These are phyloP conservation scores for Larimichthys polyactis DNA, from an alignment of 2,113 vertebrate genomes.

Conservation along the genomic window DNA sequence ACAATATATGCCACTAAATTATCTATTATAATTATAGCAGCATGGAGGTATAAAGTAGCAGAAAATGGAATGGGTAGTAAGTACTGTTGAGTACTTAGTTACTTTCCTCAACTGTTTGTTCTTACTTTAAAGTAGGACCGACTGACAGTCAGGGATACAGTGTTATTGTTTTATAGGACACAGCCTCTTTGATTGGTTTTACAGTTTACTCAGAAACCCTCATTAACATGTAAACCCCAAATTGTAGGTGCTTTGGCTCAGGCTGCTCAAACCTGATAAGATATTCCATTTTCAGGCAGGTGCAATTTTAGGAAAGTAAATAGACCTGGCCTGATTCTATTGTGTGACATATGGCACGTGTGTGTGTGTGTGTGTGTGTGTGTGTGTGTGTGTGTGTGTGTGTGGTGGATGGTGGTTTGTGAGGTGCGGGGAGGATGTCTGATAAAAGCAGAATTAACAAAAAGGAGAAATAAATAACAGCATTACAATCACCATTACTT, in stretches of 20 bases:
- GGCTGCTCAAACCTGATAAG: slow-evolving; percentile 67
- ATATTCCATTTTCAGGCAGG: slow-evolving; percentile 59
- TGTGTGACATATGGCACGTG: not conserved
- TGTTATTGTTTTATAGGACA: not conserved
- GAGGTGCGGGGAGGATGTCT: slow-evolving; percentile 20
- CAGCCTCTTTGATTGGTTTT: slow-evolving; percentile 23
- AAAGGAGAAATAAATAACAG: not conserved
- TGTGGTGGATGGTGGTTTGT: not conserved
- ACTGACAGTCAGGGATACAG: not conserved
- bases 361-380: too few species aligned
- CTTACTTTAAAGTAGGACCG: slow-evolving; percentile 12
- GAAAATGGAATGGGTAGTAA: too few species aligned
- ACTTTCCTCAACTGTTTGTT: too few species aligned
- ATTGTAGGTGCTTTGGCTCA: slow-evolving; percentile 33
- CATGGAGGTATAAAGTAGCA: too few species aligned
- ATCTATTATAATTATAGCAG: too few species aligned
- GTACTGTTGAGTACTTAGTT: too few species aligned
- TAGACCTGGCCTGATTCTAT: slow-evolving; percentile 11
- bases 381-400: too few species aligned
- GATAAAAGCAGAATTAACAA: slow-evolving; percentile 15
- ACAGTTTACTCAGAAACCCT: slow-evolving; percentile 44
- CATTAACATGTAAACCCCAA: slow-evolving; percentile 60
- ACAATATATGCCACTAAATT: too few species aligned
- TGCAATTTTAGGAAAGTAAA: slow-evolving; percentile 41
- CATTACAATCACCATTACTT: not conserved